Evolutionary conservation across 2,888 invertebrate species (phyloP).

Genomic region (Octonoba sinensis): DNA sequence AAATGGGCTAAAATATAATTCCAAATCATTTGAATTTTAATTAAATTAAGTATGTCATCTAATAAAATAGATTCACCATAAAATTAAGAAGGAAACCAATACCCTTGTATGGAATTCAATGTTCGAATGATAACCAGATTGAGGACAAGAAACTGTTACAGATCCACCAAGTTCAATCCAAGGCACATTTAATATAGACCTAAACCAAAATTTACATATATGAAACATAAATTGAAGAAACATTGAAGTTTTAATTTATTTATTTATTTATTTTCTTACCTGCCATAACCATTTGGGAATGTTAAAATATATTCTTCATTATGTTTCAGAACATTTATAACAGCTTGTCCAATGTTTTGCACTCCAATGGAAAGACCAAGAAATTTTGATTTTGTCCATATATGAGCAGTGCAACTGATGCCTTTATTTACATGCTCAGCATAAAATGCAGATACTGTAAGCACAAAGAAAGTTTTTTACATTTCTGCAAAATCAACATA

Average conservation of each 20-base stretch:
- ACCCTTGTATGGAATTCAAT: conserved; percentile 95
- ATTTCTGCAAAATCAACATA: too few species aligned
- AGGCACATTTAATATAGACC: conserved; percentile 96
- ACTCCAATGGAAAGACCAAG: conserved; percentile 93
- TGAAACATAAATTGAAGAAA: not conserved
- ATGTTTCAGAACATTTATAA: conserved; percentile 88
- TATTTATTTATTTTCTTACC: conserved; percentile 73
- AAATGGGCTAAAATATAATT: conserved; percentile 80
- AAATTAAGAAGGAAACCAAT: not conserved
- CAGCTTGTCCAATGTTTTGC: conserved; percentile 95
- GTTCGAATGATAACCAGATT: conserved; percentile 92
- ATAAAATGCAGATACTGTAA: conserved; percentile 94
- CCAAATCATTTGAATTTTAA: not conserved
- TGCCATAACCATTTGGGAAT: conserved; percentile 98
- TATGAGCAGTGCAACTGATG: conserved; percentile 93
- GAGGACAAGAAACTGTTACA: conserved; percentile 88
- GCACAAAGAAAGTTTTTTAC: not conserved
- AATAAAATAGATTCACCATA: not conserved
- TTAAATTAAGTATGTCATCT: not conserved
- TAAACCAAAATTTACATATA: conserved; percentile 69
- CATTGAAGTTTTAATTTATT: not conserved
- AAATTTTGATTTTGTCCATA: conserved; percentile 99
- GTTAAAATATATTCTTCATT: conserved; percentile 95
- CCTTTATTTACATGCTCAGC: conserved; percentile 93
- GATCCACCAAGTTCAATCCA: conserved; percentile 99